phyloP scores from a whole-genome alignment of 2,888 invertebrate genomes.

The Prenolepis imparis region DNA sequence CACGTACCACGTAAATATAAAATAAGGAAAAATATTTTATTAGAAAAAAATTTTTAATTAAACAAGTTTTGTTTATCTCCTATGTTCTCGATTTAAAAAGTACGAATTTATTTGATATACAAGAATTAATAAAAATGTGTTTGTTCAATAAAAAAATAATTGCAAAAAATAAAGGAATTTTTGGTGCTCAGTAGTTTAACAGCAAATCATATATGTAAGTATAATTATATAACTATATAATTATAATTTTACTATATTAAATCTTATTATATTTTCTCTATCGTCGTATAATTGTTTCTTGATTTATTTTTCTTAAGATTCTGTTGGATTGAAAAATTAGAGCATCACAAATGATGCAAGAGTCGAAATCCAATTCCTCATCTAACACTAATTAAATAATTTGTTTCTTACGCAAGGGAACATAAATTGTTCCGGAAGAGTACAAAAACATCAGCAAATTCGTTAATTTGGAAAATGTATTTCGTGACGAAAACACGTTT shows the following conservation, averaged over 20 bases:
- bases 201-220: not conserved
- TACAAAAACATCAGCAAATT: not conserved
- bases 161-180: not conserved
- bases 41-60: not conserved
- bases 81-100: not conserved
- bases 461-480: constrained; percentile 17
- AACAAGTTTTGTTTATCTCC: not conserved
- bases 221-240: not conserved
- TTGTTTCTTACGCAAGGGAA: not conserved
- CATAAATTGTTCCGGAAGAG: not conserved
- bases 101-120: not conserved
- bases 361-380: not conserved
- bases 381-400: not conserved
- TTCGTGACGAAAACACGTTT: constrained; percentile 26
- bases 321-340: not conserved
- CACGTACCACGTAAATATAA: not conserved
- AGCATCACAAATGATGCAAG: not conserved
- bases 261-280: not conserved
- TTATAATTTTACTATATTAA: not conserved
- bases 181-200: not conserved
- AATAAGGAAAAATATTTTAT: not conserved
- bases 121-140: not conserved
- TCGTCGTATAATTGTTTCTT: not conserved
- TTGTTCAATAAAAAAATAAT: not conserved
- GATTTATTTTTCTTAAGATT: not conserved